Evolutionary conservation across 2,797 vertebrate species (phyloP).

Genomic region (Crocidura indochinensis): DNA sequence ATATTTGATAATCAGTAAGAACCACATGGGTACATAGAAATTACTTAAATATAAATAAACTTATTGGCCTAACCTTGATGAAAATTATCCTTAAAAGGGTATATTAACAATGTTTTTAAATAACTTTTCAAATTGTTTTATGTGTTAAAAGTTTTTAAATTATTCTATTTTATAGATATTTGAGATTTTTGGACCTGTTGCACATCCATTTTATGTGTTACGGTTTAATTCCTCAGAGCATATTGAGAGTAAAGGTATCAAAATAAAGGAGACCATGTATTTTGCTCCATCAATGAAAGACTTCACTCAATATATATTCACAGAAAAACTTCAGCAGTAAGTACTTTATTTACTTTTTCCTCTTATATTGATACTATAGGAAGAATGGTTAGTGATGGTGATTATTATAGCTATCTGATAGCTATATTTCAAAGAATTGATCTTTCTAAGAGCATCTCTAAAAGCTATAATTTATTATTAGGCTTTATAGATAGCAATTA

Average conservation of each 20-base stretch:
- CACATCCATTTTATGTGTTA: slow-evolving; percentile 95
- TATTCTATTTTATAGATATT: slow-evolving; percentile 93
- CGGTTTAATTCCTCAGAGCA: slow-evolving; percentile 94
- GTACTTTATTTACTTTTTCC: slow-evolving; percentile 78
- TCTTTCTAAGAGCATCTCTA: slow-evolving; percentile 4
- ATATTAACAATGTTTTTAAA: background rate
- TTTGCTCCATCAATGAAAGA: slow-evolving; percentile 94
- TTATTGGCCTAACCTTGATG: slow-evolving; percentile 24
- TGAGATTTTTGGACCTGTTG: slow-evolving; percentile 97
- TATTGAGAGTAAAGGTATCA: slow-evolving; percentile 92
- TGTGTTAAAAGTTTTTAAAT: background rate
- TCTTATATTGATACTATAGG: slow-evolving; percentile 40
- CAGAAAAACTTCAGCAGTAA: slow-evolving; percentile 94
- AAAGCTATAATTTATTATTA: slow-evolving; percentile 47
- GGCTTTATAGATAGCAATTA: background rate
- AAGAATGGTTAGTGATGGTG: background rate
- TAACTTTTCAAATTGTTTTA: slow-evolving; percentile 23
- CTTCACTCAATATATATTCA: slow-evolving; percentile 96
- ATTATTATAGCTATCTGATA: background rate
- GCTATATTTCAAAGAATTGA: background rate
- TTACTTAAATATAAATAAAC: background rate
- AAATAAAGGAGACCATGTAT: slow-evolving; percentile 92
- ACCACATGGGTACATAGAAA: background rate
- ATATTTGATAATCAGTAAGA: slow-evolving; percentile 24
- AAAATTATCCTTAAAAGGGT: slow-evolving; percentile 2